Conservation (phyloP, 2,113 vertebrate genomes). For the Furnarius figulus region DNA sequence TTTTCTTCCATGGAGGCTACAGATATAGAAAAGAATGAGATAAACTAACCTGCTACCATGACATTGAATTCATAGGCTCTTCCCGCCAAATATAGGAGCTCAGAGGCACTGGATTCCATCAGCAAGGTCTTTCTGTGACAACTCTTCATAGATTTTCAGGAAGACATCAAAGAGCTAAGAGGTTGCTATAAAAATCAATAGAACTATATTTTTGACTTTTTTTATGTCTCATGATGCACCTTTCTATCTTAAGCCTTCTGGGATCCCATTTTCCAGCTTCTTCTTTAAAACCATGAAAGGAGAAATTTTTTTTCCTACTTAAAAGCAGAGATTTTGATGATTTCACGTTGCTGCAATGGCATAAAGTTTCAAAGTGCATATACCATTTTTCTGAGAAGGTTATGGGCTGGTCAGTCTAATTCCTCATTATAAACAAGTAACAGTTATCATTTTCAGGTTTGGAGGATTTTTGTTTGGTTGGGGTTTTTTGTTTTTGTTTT, state of each 20-base stretch:
- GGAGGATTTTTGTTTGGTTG: not conserved
- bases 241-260: slow-evolving; percentile 43
- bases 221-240: slow-evolving; percentile 52
- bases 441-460: not conserved
- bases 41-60: not conserved
- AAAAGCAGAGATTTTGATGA: slow-evolving; percentile 25
- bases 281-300: not conserved
- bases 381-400: not conserved
- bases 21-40: not conserved
- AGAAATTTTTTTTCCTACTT: not conserved
- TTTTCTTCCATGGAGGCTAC: not conserved
- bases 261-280: slow-evolving; percentile 45
- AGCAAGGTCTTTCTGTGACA: slow-evolving; percentile 34
- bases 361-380: not conserved
- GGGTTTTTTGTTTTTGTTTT: not conserved
- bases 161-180: slow-evolving; percentile 50
- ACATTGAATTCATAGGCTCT: not conserved
- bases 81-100: not conserved
- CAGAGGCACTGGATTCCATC: not conserved
- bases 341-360: not conserved
- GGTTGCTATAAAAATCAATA: slow-evolving; percentile 54
- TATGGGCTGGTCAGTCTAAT: not conserved
- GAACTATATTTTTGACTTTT: slow-evolving; percentile 48
- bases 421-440: not conserved
- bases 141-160: slow-evolving; percentile 29